Percentiles rank a stretch among this genome's conserved stretches.
Evolutionary conservation across 2,888 invertebrate genomes (phyloP).

Genomic region (Chromoteleia sp.): DNA sequence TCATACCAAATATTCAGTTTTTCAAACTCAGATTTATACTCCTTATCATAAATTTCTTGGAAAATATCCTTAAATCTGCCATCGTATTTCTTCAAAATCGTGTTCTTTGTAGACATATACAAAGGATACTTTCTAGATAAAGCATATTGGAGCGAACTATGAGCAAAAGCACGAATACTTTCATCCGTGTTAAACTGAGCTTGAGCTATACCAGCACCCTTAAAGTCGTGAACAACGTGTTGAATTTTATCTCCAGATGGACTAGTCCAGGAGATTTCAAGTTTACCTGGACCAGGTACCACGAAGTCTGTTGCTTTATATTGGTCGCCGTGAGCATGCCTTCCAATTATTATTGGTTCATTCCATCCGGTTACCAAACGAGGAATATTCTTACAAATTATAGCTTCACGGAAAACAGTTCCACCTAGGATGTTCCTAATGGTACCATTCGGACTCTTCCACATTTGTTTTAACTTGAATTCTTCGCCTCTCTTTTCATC

Average conservation of each 20-base stretch:
- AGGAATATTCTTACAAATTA: conserved; percentile 97
- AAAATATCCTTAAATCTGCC: conserved; percentile 99
- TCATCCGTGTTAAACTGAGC: conserved; percentile 99
- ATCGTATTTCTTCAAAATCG: conserved; percentile 98
- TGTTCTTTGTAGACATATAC: conserved; percentile 98
- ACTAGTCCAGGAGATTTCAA: conserved; percentile 94
- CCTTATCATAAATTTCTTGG: conserved; percentile 95
- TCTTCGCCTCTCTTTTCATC: conserved; percentile 98
- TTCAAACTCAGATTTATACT: conserved; percentile 94
- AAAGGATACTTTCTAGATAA: conserved; percentile 93
- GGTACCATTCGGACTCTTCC: conserved; percentile 96
- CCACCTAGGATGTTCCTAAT: conserved; percentile 95
- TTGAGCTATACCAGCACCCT: conserved; percentile 95
- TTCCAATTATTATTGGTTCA: conserved; percentile 98
- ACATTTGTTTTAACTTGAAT: conserved; percentile 94
- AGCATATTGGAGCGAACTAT: conserved; percentile 96
- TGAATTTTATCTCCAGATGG: conserved; percentile 87
- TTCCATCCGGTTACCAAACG: conserved; percentile 97
- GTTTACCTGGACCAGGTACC: conserved; percentile 94
- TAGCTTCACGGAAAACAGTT: conserved; percentile 93
- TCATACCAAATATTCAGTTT: conserved; percentile 97
- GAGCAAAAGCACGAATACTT: conserved; percentile 97
- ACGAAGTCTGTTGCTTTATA: conserved; percentile 99
- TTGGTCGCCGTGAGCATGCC: conserved; percentile 99
- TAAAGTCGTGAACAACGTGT: conserved; percentile 93